Base-by-base conservation (phyloP, 1,140 invertebrate species). In the Drosophila sturtevanti region DNA sequence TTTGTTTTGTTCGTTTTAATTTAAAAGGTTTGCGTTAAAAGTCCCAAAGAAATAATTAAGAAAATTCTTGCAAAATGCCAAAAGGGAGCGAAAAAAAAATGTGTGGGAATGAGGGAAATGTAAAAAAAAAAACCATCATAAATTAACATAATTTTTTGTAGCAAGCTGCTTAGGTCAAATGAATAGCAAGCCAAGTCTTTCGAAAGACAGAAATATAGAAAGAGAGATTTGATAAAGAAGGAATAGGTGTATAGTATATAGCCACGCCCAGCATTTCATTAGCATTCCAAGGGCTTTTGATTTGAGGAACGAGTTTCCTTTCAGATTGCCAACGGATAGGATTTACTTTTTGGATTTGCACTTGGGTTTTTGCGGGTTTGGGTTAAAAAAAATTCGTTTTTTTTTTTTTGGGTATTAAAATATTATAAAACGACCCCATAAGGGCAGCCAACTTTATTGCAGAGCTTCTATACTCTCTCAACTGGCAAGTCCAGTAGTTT, bases 121-220 rank as follows among this genome's bases (percentile, higher is more conserved):
- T 12, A 48, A 62, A 11, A 21, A 38, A 22, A 37, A 31, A 12
- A 27, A 27, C 1, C 60, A 65, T 58, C 41, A 62, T 65, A 75
- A 72, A 55, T 76, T 56, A 80, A 62, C 51, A 72, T 66, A 74
- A 52, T 59, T 63, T 82, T 44, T 54, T 69, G 54, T 62, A 22
- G 21, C 69, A 80, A 81, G 54, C 79, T 54, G 68, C 77, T 80
- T 81, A 69, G 72, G 72, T 72, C 64, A 76, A 63, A 65, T 75
- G 48, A 68, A 79, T 76, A 52, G 58, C 77, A 75, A 48, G 16
- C 48, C 60, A 63, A 16, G 44, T 31, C 27, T 31, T 3, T 48
- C 48, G 51, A 76, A 76, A 62, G 38, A 34, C n/a, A 18, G 27
- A 24, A 16, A 38, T 2, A 41, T 4, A 38, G 34, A 14, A 1